phyloP scores from a whole-genome alignment of 2,113 vertebrate genomes.

The Osmerus eperlanus region DNA sequence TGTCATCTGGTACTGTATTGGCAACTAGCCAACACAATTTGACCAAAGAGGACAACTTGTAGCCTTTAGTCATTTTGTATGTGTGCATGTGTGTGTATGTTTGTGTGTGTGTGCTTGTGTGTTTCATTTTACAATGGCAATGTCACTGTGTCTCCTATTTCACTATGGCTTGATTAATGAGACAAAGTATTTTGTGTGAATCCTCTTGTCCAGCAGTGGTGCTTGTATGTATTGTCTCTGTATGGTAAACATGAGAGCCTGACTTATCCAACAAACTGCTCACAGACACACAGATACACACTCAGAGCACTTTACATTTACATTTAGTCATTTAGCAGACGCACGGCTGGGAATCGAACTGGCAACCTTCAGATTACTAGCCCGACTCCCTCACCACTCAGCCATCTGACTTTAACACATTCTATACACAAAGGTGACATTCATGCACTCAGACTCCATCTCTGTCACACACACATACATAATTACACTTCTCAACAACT shows the following conservation, averaged over 20 bases:
- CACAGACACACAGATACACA: background rate
- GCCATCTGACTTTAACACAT: background rate
- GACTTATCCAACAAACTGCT: background rate
- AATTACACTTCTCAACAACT: conserved; percentile 46
- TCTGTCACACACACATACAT: conserved; percentile 9
- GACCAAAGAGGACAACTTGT: too few species aligned
- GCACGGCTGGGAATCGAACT: too few species aligned
- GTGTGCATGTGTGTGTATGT: conserved; percentile 20
- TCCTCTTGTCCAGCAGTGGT: conserved; percentile 38
- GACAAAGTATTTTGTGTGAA: conserved; percentile 36
- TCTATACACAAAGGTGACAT: background rate
- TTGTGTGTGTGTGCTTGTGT: background rate
- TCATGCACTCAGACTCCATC: conserved; percentile 1
- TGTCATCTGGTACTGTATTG: too few species aligned
- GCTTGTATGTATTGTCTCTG: conserved; percentile 45
- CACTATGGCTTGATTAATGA: conserved; percentile 44
- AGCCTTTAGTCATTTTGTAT: background rate
- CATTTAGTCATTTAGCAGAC: too few species aligned
- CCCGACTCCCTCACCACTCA: too few species aligned
- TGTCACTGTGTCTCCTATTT: conserved; percentile 25
- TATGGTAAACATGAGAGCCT: conserved; percentile 9
- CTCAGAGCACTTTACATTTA: background rate
- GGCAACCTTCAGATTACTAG: too few species aligned
- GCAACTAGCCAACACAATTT: too few species aligned
- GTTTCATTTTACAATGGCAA: conserved; percentile 3